Conservation (phyloP, 2,888 invertebrate genomes). For the Mimumesa dahlbomi region DNA sequence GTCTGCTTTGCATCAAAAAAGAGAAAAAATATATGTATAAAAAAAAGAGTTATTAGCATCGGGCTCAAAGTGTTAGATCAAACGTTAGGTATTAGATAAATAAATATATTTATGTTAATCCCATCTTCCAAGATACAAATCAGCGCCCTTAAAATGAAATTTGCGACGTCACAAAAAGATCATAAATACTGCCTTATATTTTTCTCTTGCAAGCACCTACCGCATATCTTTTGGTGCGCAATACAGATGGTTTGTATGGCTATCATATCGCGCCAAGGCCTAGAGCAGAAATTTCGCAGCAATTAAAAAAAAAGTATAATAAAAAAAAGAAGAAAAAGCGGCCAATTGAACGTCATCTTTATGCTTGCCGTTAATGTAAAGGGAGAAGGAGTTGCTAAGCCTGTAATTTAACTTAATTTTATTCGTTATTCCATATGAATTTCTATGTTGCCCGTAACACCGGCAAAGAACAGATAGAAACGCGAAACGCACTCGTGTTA, state of each 20-base stretch:
- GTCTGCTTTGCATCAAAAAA: conserved; percentile 10
- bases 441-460: not conserved
- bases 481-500: too few relatives aligned
- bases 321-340: too few relatives aligned
- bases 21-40: conserved; percentile 10
- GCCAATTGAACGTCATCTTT: conserved; percentile 36
- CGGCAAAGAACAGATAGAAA: too few relatives aligned
- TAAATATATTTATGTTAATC: conserved; percentile 23
- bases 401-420: not conserved
- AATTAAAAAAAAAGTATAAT: conserved; percentile 29
- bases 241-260: conserved; percentile 47
- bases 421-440: not conserved
- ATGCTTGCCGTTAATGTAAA: conserved; percentile 39
- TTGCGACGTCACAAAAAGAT: not conserved
- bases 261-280: conserved; percentile 51
- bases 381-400: conserved; percentile 55
- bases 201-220: conserved; percentile 19
- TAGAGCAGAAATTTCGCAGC: conserved; percentile 42
- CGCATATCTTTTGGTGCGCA: conserved; percentile 52
- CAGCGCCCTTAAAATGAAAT: not conserved
- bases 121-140: conserved; percentile 16
- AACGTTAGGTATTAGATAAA: conserved; percentile 10
- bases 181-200: conserved; percentile 19
- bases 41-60: conserved; percentile 8
- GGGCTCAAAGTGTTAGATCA: conserved; percentile 53